A percentile compares a stretch with the other conserved stretches of the same genome.
Evolutionary conservation across 2,113 vertebrate genomes (phyloP).

Genomic region (Hemibagrus wyckioides): DNA sequence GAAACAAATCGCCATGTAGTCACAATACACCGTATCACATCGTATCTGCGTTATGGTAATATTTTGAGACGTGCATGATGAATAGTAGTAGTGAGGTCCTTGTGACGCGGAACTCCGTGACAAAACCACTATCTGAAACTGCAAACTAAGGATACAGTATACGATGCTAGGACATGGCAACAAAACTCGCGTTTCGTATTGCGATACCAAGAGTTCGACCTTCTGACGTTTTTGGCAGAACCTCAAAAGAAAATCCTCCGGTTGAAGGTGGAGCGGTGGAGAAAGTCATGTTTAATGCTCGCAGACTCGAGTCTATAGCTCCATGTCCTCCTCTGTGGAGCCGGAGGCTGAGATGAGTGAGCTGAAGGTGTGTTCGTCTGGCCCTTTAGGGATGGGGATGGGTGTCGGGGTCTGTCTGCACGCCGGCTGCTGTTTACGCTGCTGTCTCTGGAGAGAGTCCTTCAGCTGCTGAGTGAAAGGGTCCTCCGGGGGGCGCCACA

Average conservation of each 20-base stretch:
- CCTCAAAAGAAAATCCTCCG: neutral
- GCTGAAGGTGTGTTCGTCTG: slow-evolving; percentile 51
- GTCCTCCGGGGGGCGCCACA: slow-evolving; percentile 77
- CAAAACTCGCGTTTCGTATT: slow-evolving; percentile 13
- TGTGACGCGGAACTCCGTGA: neutral
- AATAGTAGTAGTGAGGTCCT: slow-evolving; percentile 3
- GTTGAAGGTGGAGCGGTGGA: neutral
- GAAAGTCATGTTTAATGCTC: neutral
- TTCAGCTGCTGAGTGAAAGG: slow-evolving; percentile 70
- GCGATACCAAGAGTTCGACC: neutral
- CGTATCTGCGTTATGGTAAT: neutral
- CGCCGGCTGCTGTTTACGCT: slow-evolving; percentile 67
- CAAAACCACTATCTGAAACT: neutral
- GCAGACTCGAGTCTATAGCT: slow-evolving; percentile 66
- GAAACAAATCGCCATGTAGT: neutral
- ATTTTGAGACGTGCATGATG: neutral
- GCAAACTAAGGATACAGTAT: neutral
- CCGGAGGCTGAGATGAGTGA: slow-evolving; percentile 55
- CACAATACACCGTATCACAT: neutral
- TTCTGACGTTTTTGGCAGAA: neutral
- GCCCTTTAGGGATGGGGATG: slow-evolving; percentile 49
- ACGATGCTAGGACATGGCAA: slow-evolving; percentile 19
- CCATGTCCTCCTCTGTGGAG: slow-evolving; percentile 77
- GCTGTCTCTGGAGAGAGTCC: slow-evolving; percentile 68
- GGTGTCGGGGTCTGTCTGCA: slow-evolving; percentile 62